These are phyloP conservation scores for Alentia gelatinosa DNA, from an alignment of 2,888 invertebrate genomes.

Conservation along the genomic window DNA sequence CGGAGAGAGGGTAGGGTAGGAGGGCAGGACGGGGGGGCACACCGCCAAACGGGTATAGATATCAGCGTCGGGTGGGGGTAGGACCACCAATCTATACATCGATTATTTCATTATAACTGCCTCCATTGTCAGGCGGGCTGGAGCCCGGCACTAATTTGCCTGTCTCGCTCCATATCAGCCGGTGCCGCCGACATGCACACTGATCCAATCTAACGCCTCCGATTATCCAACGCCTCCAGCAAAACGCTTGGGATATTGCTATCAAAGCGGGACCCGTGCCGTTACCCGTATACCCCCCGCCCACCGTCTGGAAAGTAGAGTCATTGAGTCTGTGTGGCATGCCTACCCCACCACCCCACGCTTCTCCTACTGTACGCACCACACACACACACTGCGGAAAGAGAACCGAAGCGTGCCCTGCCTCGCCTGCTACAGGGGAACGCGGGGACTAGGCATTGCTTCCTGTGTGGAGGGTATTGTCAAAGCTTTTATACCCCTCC, in stretches of 20 bases:
- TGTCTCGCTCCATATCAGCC: slow-evolving; percentile 19
- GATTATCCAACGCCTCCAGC: neutral
- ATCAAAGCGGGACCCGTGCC: neutral
- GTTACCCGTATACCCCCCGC: too few relatives aligned
- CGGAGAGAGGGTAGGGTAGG: neutral
- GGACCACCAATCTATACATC: slow-evolving; percentile 7
- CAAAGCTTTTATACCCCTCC: too few relatives aligned
- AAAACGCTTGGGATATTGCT: slow-evolving; percentile 26
- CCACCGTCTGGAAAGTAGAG: neutral
- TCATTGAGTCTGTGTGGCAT: neutral
- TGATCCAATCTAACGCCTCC: slow-evolving; percentile 23
- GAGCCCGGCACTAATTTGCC: slow-evolving; percentile 28
- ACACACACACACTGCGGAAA: neutral
- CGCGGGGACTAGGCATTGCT: too few relatives aligned
- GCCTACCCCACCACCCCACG: neutral
- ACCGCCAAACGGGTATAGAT: neutral
- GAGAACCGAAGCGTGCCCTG: too few relatives aligned
- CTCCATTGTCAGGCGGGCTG: slow-evolving; percentile 8
- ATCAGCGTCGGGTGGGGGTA: neutral
- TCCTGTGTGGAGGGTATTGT: too few relatives aligned
- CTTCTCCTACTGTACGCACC: neutral
- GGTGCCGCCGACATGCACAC: slow-evolving; percentile 3
- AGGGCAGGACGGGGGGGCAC: neutral
- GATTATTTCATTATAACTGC: slow-evolving; percentile 32
- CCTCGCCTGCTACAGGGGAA: too few relatives aligned